Evolutionary conservation across 2,797 vertebrate species (phyloP).

Genomic region (Pyrocephalus nanus): DNA sequence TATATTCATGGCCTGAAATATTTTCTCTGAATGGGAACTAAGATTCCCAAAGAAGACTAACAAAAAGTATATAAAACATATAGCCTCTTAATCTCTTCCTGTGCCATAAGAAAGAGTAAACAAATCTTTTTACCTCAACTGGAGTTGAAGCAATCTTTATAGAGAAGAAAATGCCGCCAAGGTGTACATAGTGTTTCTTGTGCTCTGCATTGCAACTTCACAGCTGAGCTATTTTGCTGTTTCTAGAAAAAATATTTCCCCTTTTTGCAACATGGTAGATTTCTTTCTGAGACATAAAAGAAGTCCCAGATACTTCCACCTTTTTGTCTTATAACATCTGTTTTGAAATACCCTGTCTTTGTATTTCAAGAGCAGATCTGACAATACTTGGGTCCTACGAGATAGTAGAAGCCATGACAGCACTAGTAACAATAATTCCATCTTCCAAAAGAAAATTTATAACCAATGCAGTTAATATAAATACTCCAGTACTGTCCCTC

Average conservation of each 20-base stretch:
- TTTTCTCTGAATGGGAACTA: neutral
- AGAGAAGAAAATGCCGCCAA: neutral
- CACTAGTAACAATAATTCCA: neutral
- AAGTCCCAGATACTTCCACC: neutral
- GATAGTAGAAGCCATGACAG: neutral
- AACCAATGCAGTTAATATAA: neutral
- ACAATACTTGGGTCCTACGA: neutral
- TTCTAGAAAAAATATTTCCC: neutral
- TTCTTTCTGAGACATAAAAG: neutral
- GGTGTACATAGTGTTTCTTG: neutral
- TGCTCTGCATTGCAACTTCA: neutral
- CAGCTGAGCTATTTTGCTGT: neutral
- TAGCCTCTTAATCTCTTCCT: neutral
- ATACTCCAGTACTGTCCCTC: neutral
- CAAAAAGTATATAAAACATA: slow-evolving; percentile 1
- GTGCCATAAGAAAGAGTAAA: neutral
- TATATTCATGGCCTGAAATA: neutral
- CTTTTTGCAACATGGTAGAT: neutral
- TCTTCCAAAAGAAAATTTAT: neutral
- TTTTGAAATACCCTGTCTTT: neutral
- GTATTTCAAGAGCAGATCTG: neutral
- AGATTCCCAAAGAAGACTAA: neutral
- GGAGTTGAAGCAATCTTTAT: neutral
- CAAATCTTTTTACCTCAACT: neutral
- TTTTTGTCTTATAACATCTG: neutral